Evolutionary conservation across 2,113 vertebrate genomes (phyloP).

Genomic region (Tautogolabrus adspersus): DNA sequence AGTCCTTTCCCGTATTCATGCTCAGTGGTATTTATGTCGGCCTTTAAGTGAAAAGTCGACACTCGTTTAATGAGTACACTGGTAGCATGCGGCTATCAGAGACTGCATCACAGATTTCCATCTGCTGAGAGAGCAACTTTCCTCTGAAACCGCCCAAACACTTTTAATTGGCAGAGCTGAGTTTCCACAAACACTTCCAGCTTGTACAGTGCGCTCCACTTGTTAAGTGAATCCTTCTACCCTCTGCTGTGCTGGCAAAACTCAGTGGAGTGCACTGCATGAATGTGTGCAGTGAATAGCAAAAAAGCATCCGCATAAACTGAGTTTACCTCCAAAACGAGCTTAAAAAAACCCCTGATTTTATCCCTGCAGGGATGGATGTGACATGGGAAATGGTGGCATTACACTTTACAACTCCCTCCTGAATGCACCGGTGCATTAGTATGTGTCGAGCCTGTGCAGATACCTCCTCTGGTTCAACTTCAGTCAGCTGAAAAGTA

Average conservation of each 20-base stretch:
- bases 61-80: conserved; percentile 36
- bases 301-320: conserved; percentile 63
- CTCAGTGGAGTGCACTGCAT: conserved; percentile 53
- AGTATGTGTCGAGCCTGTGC: conserved; percentile 31
- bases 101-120: conserved; percentile 55
- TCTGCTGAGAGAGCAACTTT: conserved; percentile 62
- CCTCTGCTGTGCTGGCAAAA: conserved; percentile 71
- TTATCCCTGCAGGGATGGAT: background rate
- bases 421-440: conserved; percentile 18
- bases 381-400: conserved; percentile 7
- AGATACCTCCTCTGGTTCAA: conserved; percentile 45
- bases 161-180: conserved; percentile 71
- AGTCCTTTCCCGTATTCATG: conserved; percentile 5
- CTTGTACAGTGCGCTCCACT: conserved; percentile 40
- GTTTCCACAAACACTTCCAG: conserved; percentile 49
- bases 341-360: conserved; percentile 23
- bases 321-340: conserved; percentile 49
- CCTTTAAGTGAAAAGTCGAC: conserved; percentile 34
- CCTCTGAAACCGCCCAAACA: conserved; percentile 23
- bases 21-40: conserved; percentile 7
- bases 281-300: conserved; percentile 65
- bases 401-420: conserved; percentile 18
- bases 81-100: conserved; percentile 48
- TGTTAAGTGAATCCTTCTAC: conserved; percentile 56
- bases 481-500: conserved; percentile 50